Percentiles rank a stretch among this genome's conserved stretches.
phyloP scores from a whole-genome alignment of 2,888 invertebrate genomes.

The Druceiella hillmani region DNA sequence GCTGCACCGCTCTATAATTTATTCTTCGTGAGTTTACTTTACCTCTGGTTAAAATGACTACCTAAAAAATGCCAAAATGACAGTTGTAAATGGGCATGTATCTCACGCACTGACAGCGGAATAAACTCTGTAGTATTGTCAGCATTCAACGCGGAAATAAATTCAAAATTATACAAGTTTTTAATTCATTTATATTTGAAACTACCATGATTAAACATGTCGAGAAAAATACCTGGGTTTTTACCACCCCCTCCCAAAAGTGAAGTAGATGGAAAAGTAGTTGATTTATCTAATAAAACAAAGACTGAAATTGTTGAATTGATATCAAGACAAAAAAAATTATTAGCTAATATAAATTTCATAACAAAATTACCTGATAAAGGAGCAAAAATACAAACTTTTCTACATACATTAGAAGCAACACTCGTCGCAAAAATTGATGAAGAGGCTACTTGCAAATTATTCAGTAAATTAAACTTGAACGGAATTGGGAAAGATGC shows the following conservation, averaged over 20 bases:
- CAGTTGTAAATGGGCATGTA: too few species aligned
- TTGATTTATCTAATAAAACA: slow-evolving; percentile 42
- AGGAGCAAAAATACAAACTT: slow-evolving; percentile 50
- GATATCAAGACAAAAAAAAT: slow-evolving; percentile 50
- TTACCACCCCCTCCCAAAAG: slow-evolving; percentile 39
- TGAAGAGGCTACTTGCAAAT: slow-evolving; percentile 44
- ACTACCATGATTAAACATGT: too few species aligned
- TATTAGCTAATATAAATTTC: slow-evolving; percentile 49
- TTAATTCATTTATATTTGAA: too few species aligned
- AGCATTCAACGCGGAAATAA: too few species aligned
- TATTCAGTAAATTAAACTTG: slow-evolving; percentile 48
- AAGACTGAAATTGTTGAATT: slow-evolving; percentile 48
- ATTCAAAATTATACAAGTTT: too few species aligned
- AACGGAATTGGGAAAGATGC: slow-evolving; percentile 37
- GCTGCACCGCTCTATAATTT: too few species aligned
- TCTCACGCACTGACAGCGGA: too few species aligned
- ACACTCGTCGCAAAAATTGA: slow-evolving; percentile 47
- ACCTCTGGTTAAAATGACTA: too few species aligned
- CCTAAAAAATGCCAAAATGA: too few species aligned
- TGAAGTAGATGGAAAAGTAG: slow-evolving; percentile 51
- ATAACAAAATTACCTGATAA: slow-evolving; percentile 52
- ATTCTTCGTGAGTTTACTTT: too few species aligned
- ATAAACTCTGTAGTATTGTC: too few species aligned
- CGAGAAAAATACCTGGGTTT: slow-evolving; percentile 44
- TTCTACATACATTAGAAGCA: slow-evolving; percentile 40